These are phyloP conservation scores for Epiblema foenella DNA, from an alignment of 2,888 invertebrate species.

Conservation along the genomic window DNA sequence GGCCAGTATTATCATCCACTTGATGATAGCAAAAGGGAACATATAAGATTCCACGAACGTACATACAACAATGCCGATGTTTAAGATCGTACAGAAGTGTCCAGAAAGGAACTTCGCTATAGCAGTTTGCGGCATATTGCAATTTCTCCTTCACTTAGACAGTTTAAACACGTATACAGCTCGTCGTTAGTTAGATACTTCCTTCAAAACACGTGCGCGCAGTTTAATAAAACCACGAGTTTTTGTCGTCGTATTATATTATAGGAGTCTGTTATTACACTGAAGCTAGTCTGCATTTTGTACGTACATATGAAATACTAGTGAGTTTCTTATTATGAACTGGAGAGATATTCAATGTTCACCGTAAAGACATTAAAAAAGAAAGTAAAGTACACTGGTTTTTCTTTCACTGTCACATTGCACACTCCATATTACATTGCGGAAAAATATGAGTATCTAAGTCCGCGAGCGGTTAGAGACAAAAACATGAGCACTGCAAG, in stretches of 20 bases:
- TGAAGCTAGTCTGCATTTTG: slow-evolving; percentile 14
- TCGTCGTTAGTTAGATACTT: slow-evolving; percentile 23
- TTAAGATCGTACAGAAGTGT: slow-evolving; percentile 52
- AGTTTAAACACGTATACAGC: slow-evolving; percentile 41
- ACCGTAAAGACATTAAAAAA: neutral
- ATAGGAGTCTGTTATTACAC: slow-evolving; percentile 21
- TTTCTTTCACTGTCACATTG: neutral
- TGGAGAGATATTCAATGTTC: neutral
- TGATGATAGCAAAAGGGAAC: slow-evolving; percentile 61
- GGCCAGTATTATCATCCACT: slow-evolving; percentile 62
- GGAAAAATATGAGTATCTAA: neutral
- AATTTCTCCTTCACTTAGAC: slow-evolving; percentile 26
- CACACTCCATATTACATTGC: neutral
- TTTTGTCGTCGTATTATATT: slow-evolving; percentile 13
- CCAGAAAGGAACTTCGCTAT: slow-evolving; percentile 52
- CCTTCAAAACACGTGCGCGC: slow-evolving; percentile 36
- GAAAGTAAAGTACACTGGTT: neutral
- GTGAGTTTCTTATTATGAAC: neutral
- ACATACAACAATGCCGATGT: slow-evolving; percentile 58
- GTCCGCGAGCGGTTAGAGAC: neutral
- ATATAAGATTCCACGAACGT: slow-evolving; percentile 64
- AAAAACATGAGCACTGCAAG: neutral
- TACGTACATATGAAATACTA: neutral
- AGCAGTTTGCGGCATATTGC: slow-evolving; percentile 38
- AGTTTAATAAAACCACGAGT: slow-evolving; percentile 42